Evolutionary conservation across 2,113 vertebrate genomes (phyloP).

Genomic region (Peromyscus maniculatus): DNA sequence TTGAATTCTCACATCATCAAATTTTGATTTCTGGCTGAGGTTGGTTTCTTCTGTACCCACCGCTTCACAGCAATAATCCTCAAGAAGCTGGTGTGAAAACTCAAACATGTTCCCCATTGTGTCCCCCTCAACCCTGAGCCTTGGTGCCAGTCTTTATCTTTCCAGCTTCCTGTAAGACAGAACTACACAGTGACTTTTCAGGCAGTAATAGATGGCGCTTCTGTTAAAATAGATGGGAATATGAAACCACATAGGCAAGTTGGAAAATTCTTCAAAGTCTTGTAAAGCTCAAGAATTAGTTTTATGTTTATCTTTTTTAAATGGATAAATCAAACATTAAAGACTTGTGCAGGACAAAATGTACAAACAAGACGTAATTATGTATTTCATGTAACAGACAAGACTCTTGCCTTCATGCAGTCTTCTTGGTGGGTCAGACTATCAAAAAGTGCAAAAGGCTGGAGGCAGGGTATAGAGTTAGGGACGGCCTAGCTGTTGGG

Average conservation of each 20-base stretch:
- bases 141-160: not conserved
- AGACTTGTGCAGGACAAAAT: not conserved
- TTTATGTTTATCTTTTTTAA: slow-evolving; percentile 21
- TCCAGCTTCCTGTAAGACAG: not conserved
- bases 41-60: not conserved
- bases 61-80: not conserved
- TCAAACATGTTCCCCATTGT: not conserved
- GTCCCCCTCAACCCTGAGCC: not conserved
- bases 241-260: not conserved
- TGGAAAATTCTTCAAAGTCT: not conserved
- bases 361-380: not conserved
- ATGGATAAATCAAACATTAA: slow-evolving; percentile 30
- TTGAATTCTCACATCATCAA: not conserved
- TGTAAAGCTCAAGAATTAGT: not conserved
- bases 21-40: not conserved
- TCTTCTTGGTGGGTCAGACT: not conserved
- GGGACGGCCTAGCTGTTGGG: not conserved
- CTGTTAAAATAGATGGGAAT: not conserved
- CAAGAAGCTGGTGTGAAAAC: not conserved
- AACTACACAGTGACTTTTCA: not conserved
- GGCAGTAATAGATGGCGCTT: not conserved
- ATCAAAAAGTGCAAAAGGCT: not conserved
- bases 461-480: not conserved
- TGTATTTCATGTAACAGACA: not conserved
- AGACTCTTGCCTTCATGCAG: not conserved